Base-by-base conservation (phyloP, 2,113 vertebrate species). In the Ailurus styani region DNA sequence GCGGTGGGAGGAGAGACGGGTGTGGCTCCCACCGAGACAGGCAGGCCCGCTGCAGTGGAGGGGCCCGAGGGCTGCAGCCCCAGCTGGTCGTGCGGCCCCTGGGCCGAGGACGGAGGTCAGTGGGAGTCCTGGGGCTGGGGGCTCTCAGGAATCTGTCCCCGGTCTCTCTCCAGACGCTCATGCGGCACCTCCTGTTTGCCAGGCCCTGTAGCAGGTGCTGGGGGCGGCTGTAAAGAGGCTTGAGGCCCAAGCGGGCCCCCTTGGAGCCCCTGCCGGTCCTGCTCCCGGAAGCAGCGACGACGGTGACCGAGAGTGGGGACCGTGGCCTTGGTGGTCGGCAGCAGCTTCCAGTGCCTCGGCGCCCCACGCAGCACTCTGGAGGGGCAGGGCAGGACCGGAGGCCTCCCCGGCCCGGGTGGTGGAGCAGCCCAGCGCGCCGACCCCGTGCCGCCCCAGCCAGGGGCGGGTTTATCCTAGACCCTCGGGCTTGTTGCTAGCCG, bases 271-370 rank as follows among this genome's bases (percentile, higher is more conserved):
- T 83, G 95, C 83, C 14, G 10, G 96, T 29, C 97, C 93, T 94
- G 0, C 94, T 97, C 27, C 98, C 98, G 99, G 99, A 97, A 99
- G 99, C 29, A 99, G 99, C 29, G 99, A 99, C 96, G 99, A 99
- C 0, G 99, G 99, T 0, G 99, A 99, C 93, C 97, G 97, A 98
- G 98, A 99, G 55, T 2, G 55, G 98, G 98, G 94, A 42, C 91
- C 12, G 20, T 0, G 54, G 64, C 40, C 0, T 23, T 57, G 47
- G 52, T 1, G 14, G 85, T 20, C 25, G 10, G 83, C 75, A 57
- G 34, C 3, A 47, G 42, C 78, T 55, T 37, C 90, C 47, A 55
- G 95, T 15, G 31, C 78, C 57, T 12, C 1, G 2, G 62, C 21
- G n/a, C 42, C 62, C 66, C 60, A 4, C 2, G 8, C 6, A 0